Conservation (phyloP, 2,113 vertebrate genomes). For the Felis chaus region DNA sequence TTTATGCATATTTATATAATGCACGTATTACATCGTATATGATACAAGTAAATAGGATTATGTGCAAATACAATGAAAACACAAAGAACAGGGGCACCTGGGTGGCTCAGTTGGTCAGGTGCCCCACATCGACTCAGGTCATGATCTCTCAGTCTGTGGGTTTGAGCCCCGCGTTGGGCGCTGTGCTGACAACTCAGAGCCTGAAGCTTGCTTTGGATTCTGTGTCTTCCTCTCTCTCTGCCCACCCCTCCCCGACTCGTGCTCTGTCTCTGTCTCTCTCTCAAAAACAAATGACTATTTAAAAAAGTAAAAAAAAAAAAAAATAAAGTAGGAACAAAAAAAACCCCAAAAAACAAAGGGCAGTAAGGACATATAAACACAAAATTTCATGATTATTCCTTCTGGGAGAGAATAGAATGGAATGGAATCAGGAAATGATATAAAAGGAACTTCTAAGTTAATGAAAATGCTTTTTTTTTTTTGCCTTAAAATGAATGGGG, state of each 20-base stretch:
- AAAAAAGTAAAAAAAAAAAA: too few species aligned
- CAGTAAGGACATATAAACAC: neutral
- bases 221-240: too few species aligned
- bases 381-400: neutral
- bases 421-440: neutral
- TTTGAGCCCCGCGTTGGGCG: too few species aligned
- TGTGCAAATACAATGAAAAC: neutral
- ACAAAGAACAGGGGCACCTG: neutral
- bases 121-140: too few species aligned
- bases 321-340: too few species aligned
- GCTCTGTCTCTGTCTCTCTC: too few species aligned
- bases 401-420: neutral
- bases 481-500: neutral
- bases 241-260: too few species aligned
- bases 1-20: neutral
- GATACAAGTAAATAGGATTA: neutral
- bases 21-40: neutral
- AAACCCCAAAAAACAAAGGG: neutral
- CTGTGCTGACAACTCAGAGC: too few species aligned
- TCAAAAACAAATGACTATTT: too few species aligned
- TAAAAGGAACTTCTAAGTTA: neutral
- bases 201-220: too few species aligned
- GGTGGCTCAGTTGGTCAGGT: too few species aligned
- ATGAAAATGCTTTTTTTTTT: neutral
- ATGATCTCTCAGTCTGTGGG: too few species aligned